A percentile compares a stretch with the other conserved stretches of the same genome.
Conservation (phyloP, 2,888 invertebrate genomes). For the Cephus pygmeus region DNA sequence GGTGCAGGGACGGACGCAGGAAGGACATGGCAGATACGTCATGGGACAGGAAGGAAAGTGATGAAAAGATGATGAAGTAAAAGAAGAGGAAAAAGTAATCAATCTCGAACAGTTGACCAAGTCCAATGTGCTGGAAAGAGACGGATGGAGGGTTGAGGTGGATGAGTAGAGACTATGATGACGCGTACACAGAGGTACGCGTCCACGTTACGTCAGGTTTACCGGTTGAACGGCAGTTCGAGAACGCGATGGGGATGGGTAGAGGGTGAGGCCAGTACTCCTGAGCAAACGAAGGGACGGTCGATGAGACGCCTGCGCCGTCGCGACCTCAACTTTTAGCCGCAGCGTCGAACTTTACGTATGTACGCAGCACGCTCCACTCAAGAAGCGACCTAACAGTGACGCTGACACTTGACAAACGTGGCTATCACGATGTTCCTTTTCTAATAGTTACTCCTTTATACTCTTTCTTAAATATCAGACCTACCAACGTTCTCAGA, state of each 20-base stretch:
- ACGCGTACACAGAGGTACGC: slow-evolving; percentile 9
- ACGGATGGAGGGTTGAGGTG: slow-evolving; percentile 2
- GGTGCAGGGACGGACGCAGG: neutral
- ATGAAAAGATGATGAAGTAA: neutral
- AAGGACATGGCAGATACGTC: neutral
- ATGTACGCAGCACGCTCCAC: neutral
- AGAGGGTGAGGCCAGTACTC: neutral
- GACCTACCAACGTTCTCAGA: neutral
- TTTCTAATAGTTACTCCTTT: neutral
- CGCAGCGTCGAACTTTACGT: slow-evolving; percentile 4
- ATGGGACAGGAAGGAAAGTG: neutral
- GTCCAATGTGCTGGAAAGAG: neutral
- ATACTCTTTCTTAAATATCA: neutral
- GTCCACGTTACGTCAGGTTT: slow-evolving; percentile 27
- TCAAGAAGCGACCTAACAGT: neutral
- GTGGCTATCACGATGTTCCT: neutral
- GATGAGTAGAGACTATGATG: slow-evolving; percentile 6
- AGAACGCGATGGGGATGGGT: slow-evolving; percentile 10
- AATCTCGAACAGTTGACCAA: slow-evolving; percentile 31
- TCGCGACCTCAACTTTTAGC: slow-evolving; percentile 22
- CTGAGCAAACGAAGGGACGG: slow-evolving; percentile 2
- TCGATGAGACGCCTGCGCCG: slow-evolving; percentile 37
- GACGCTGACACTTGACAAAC: neutral
- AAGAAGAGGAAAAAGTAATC: slow-evolving; percentile 21
- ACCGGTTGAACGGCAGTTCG: slow-evolving; percentile 31